A percentile compares a stretch with the other conserved stretches of the same genome.
These are phyloP conservation scores for Darevskia mixta DNA, from an alignment of 2,797 vertebrate species.

Conservation along the genomic window DNA sequence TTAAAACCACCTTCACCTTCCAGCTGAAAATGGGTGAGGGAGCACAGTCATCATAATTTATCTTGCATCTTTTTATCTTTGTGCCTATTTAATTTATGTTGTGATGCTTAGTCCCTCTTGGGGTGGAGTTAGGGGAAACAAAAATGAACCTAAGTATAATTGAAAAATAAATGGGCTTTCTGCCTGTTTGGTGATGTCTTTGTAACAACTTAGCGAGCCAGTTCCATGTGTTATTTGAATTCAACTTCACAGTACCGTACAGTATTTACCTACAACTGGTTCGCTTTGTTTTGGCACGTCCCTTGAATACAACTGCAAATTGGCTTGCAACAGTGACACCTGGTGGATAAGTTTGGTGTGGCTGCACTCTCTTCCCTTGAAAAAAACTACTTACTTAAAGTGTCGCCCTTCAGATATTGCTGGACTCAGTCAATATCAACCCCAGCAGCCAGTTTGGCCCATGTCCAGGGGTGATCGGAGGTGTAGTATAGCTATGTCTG, in stretches of 20 bases:
- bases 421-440: not conserved
- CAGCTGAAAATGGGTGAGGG: no score
- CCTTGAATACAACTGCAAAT: not conserved
- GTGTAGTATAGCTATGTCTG: not conserved
- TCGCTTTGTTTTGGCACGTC: not conserved
- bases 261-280: not conserved
- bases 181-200: not conserved
- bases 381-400: no score
- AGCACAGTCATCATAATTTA: no score
- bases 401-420: not conserved
- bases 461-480: not conserved
- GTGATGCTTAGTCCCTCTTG: not conserved
- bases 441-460: not conserved
- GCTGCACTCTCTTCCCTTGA: not conserved
- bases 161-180: not conserved
- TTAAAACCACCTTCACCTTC: no score
- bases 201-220: not conserved
- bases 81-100: not conserved
- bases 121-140: not conserved
- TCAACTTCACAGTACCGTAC: not conserved
- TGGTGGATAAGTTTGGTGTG: not conserved
- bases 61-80: not conserved
- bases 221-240: not conserved
- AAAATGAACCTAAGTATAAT: not conserved
- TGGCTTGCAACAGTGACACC: conserved; percentile 1